Conservation (phyloP, 2,113 vertebrate genomes). For the Aramus guarauna region DNA sequence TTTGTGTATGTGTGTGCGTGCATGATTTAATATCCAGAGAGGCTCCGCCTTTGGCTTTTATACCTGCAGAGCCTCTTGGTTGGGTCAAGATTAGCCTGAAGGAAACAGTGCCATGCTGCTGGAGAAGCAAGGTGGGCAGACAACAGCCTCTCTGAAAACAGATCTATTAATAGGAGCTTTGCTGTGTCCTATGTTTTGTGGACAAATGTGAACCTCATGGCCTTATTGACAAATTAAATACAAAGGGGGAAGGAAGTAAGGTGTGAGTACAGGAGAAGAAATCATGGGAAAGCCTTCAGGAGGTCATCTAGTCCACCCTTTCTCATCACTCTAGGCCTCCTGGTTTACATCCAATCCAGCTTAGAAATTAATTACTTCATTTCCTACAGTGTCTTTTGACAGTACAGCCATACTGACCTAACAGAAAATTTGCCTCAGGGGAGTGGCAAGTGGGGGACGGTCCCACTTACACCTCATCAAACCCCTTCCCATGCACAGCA, state of each 20-base stretch:
- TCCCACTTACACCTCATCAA: not conserved
- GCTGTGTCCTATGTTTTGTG: not conserved
- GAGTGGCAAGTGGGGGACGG: not conserved
- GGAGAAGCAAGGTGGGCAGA: not conserved
- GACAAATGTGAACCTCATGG: not conserved
- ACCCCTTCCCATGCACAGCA: not conserved
- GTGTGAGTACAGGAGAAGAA: not conserved
- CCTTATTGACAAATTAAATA: not conserved
- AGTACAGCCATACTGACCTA: not conserved
- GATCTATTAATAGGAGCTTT: not conserved
- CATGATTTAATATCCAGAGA: not conserved
- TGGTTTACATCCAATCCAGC: not conserved
- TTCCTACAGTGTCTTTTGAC: not conserved
- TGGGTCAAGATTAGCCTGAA: not conserved
- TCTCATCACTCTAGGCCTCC: not conserved
- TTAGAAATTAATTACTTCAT: not conserved
- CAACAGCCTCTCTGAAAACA: not conserved
- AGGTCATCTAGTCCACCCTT: not conserved
- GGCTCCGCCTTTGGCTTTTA: not conserved
- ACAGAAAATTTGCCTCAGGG: not conserved
- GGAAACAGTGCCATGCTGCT: not conserved
- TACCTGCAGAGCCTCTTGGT: not conserved
- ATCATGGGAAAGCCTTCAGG: not conserved
- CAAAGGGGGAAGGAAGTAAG: not conserved
- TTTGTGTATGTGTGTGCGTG: not conserved